phyloP scores from a whole-genome alignment of 2,113 vertebrate genomes.

The Mionectes macconnelli region DNA sequence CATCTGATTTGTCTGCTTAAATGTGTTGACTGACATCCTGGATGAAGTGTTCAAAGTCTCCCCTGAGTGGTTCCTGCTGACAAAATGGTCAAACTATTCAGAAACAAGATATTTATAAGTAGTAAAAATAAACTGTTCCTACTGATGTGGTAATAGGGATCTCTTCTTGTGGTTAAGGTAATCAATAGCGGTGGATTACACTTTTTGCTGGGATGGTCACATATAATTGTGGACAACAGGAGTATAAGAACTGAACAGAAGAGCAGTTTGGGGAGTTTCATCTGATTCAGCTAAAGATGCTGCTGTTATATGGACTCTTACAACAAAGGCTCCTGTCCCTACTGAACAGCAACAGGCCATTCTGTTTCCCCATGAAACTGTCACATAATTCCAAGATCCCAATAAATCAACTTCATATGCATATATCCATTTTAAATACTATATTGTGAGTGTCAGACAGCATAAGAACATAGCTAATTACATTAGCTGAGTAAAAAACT shows the following conservation, averaged over 20 bases:
- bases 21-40: neutral
- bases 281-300: neutral
- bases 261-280: neutral
- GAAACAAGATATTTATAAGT: neutral
- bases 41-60: neutral
- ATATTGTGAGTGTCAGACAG: neutral
- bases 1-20: neutral
- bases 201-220: rapidly evolving
- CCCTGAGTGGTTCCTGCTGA: neutral
- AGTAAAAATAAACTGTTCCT: neutral
- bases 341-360: neutral
- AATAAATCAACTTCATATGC: neutral
- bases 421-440: neutral
- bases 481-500: neutral
- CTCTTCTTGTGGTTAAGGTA: neutral
- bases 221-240: rapidly evolving
- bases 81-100: neutral
- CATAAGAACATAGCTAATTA: neutral
- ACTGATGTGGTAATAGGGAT: neutral
- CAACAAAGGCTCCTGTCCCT: neutral
- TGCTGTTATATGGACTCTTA: neutral
- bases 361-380: neutral
- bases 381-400: neutral
- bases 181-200: neutral
- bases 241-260: neutral